Percentiles rank a stretch among this genome's conserved stretches.
Evolutionary conservation across 2,113 vertebrate genomes (phyloP).

Genomic region (Zosterops pallidus): DNA sequence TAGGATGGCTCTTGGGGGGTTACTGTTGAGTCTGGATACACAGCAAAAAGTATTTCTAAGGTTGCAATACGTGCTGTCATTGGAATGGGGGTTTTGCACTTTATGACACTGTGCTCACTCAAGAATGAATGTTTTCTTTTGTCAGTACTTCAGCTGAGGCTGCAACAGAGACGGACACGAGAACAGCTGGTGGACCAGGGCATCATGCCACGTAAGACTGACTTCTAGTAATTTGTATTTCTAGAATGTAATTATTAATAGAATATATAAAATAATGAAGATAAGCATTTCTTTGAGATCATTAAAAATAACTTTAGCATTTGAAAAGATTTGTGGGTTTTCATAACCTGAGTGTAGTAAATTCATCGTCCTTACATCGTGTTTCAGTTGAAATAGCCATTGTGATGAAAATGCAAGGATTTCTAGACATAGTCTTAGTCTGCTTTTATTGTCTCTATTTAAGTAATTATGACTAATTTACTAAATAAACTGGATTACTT

Average conservation of each 20-base stretch:
- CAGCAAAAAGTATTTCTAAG: background rate
- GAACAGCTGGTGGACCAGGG: constrained; percentile 96
- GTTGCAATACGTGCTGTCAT: background rate
- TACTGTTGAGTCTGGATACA: background rate
- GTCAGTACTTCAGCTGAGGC: constrained; percentile 91
- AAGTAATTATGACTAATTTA: background rate
- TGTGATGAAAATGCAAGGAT: background rate
- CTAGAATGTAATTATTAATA: background rate
- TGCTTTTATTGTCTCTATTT: background rate
- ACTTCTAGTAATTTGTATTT: background rate
- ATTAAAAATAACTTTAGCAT: background rate
- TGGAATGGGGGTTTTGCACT: background rate
- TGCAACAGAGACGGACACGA: constrained; percentile 92
- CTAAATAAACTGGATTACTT: background rate
- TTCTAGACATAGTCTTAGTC: background rate
- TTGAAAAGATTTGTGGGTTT: background rate
- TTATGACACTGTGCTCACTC: background rate
- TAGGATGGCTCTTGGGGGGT: background rate
- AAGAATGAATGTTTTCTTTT: constrained; percentile 50
- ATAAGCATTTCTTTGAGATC: background rate
- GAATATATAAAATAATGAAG: background rate
- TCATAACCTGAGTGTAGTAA: background rate
- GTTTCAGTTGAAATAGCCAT: background rate
- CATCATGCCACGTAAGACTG: constrained; percentile 95
- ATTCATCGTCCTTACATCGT: background rate